Conservation (phyloP, 2,113 vertebrate genomes). For the Tetraodon nigroviridis region DNA sequence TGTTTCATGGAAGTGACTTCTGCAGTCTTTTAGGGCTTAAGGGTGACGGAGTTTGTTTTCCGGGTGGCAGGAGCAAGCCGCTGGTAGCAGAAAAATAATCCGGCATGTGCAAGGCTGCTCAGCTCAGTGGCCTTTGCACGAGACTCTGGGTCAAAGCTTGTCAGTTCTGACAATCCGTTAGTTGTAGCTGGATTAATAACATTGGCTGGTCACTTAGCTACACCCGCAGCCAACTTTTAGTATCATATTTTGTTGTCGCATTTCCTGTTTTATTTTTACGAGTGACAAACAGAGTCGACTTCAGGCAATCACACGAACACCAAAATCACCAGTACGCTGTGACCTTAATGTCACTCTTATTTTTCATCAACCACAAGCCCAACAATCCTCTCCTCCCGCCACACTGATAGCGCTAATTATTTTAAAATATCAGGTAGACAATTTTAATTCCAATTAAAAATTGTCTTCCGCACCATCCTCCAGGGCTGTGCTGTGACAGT, state of each 20-base stretch:
- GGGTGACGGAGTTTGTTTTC: conserved; percentile 45
- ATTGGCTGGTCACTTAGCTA: neutral
- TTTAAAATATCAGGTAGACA: conserved; percentile 75
- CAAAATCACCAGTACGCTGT: conserved; percentile 47
- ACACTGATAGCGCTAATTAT: conserved; percentile 77
- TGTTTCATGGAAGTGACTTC: conserved; percentile 49
- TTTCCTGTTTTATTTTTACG: conserved; percentile 38
- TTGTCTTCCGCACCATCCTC: conserved; percentile 65
- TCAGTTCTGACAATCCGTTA: neutral
- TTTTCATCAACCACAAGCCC: conserved; percentile 50
- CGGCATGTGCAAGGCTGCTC: conserved; percentile 16
- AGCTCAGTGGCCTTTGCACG: conserved; percentile 8
- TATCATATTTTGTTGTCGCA: conserved; percentile 32
- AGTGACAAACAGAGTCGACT: conserved; percentile 46
- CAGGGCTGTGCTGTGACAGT: conserved; percentile 45
- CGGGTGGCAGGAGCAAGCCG: conserved; percentile 41
- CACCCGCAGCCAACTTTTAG: conserved; percentile 27
- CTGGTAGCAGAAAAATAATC: conserved; percentile 23
- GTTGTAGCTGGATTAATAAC: neutral
- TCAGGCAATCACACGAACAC: conserved; percentile 68
- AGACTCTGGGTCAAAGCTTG: conserved; percentile 8
- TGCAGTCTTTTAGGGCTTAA: conserved; percentile 37
- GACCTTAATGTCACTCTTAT: conserved; percentile 60
- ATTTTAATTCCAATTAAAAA: conserved; percentile 77
- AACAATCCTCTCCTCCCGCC: conserved; percentile 42